phyloP scores from a whole-genome alignment of 2,797 vertebrate genomes.

The Poecilia picta region DNA sequence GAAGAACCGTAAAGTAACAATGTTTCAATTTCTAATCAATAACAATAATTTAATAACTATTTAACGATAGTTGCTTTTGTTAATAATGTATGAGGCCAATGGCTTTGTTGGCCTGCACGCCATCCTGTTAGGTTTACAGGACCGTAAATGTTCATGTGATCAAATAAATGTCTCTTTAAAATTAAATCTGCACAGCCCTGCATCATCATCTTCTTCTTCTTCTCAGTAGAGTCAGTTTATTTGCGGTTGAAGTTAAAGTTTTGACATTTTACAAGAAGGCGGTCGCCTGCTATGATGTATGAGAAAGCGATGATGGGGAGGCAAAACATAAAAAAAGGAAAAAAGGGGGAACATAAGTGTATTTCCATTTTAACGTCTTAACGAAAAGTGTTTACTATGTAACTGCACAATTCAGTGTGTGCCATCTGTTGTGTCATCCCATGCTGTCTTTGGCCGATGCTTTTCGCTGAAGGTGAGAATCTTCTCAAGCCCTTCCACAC shows the following conservation, averaged over 20 bases:
- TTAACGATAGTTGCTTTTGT: not conserved
- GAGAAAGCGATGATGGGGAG: not conserved
- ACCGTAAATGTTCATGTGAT: not conserved
- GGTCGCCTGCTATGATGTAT: not conserved
- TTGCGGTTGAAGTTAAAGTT: not conserved
- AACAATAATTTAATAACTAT: not conserved
- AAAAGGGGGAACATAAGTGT: not conserved
- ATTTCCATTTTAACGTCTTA: slow-evolving; percentile 6
- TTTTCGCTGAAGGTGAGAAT: slow-evolving; percentile 64
- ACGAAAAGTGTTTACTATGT: slow-evolving; percentile 33
- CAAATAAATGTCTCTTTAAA: slow-evolving; percentile 3
- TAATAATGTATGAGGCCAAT: not conserved
- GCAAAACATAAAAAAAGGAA: too few relatives aligned
- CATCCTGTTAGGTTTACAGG: not conserved
- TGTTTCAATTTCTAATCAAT: not conserved
- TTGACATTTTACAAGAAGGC: not conserved
- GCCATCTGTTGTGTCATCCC: slow-evolving; percentile 58
- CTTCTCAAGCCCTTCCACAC: slow-evolving; percentile 20
- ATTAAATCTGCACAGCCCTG: not conserved
- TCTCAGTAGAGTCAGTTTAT: not conserved
- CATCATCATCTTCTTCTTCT: not conserved
- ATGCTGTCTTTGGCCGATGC: slow-evolving; percentile 46
- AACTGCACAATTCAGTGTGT: slow-evolving; percentile 46
- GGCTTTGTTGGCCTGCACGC: not conserved
- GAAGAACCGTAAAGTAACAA: not conserved